phyloP scores from a whole-genome alignment of 2,797 vertebrate genomes.

The Galagoides demidoff region DNA sequence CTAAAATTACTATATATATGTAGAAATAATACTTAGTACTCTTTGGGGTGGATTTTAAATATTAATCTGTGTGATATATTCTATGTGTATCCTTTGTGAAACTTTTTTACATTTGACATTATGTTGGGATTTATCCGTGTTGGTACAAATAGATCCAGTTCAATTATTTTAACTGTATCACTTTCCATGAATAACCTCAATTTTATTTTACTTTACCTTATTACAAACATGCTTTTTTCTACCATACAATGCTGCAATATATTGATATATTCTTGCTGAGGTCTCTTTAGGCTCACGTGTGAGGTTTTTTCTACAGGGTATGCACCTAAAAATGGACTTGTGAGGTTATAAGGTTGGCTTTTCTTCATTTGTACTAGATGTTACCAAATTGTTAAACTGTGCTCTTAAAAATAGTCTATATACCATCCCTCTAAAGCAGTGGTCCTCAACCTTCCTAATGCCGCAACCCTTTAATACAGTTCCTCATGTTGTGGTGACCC shows the following conservation, averaged over 20 bases:
- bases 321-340: not conserved
- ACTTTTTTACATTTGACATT: not conserved
- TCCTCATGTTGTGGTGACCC: no score
- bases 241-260: not conserved
- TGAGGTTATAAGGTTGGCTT: not conserved
- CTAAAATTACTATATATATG: not conserved
- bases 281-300: not conserved
- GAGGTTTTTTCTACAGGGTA: not conserved
- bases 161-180: slow-evolving; percentile 45
- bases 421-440: not conserved
- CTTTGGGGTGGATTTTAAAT: not conserved
- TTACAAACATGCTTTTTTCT: not conserved
- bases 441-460: no score
- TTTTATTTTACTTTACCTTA: slow-evolving; percentile 7
- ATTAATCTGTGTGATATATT: not conserved
- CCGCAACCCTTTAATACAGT: no score
- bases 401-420: not conserved
- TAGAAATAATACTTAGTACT: not conserved
- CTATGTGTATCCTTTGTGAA: not conserved
- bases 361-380: not conserved
- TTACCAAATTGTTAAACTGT: slow-evolving; percentile 11
- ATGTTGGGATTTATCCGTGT: not conserved
- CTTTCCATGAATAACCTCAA: not conserved
- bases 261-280: not conserved
- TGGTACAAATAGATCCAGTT: not conserved